Evolutionary conservation across 2,888 invertebrate species (phyloP).

Genomic region (Drosophila affinis): DNA sequence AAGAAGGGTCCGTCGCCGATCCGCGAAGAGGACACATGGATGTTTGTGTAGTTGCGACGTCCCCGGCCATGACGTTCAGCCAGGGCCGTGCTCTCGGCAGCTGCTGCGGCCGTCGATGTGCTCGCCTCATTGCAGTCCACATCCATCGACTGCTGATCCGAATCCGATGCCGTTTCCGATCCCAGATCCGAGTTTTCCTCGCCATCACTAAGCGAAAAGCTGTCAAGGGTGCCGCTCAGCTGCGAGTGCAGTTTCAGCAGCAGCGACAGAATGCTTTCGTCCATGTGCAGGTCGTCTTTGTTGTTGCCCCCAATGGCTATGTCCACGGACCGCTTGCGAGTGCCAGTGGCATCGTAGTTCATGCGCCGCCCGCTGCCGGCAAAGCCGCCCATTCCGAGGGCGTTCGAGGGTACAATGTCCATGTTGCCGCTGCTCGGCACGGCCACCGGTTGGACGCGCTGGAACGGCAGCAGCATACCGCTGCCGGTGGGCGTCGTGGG

Average conservation of each 20-base stretch:
- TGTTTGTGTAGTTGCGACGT: constrained; percentile 68
- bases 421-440: constrained; percentile 82
- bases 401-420: constrained; percentile 84
- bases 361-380: constrained; percentile 58
- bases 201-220: constrained; percentile 87
- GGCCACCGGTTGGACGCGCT: constrained; percentile 84
- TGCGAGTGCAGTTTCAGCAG: constrained; percentile 95
- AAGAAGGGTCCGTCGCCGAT: constrained; percentile 94
- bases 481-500: constrained; percentile 75
- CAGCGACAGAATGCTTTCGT: constrained; percentile 95
- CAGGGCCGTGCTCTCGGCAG: constrained; percentile 49
- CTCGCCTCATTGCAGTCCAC: constrained; percentile 82
- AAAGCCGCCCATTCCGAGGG: constrained; percentile 57
- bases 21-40: constrained; percentile 83
- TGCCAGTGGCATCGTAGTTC: constrained; percentile 72
- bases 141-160: constrained; percentile 70
- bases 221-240: constrained; percentile 92
- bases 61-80: constrained; percentile 51
- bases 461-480: constrained; percentile 83
- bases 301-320: constrained; percentile 83
- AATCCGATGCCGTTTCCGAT: not conserved
- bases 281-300: constrained; percentile 87
- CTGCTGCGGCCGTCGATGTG: constrained; percentile 67
- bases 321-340: constrained; percentile 82
- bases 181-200: constrained; percentile 43